Evolutionary conservation across 2,888 invertebrate genomes (phyloP), one percentile per base, ranked within the genome.

Genomic region (Girardia tigrina): DNA sequence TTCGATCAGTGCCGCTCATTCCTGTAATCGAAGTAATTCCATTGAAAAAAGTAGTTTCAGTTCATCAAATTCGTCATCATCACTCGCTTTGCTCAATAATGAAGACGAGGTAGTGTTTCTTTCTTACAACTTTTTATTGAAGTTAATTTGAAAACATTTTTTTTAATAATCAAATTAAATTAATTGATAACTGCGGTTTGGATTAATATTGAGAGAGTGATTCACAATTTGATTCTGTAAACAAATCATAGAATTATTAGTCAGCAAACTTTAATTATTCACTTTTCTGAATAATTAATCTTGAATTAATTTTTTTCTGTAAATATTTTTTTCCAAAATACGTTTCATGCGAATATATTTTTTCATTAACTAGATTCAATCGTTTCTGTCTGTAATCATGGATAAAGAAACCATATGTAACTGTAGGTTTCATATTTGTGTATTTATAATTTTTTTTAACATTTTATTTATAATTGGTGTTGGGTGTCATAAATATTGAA

Each of bases 91-190:
- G 56, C 56, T 56, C 56, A 56, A 56, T 56, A 56, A 56, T 56
- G 56, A 56, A 56, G 56, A 56, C n/a, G 56, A 56, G 56, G 56
- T 56, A 56, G n/a, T n/a, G n/a, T n/a, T n/a, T n/a, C n/a, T n/a
- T n/a, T n/a, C n/a, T n/a, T n/a, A n/a, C n/a, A n/a, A n/a, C n/a
- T n/a, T n/a, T n/a, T n/a, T n/a, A n/a, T n/a, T n/a, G n/a, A n/a
- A n/a, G n/a, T n/a, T n/a, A n/a, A n/a, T n/a, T n/a, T n/a, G n/a
- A n/a, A n/a, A n/a, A n/a, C n/a, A n/a, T n/a, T n/a, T n/a, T n/a
- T n/a, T n/a, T n/a, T n/a, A n/a, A n/a, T n/a, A n/a, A n/a, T n/a
- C n/a, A n/a, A n/a, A n/a, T n/a, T n/a, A n/a, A n/a, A n/a, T n/a
- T n/a, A n/a, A n/a, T n/a, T n/a, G n/a, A n/a, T n/a, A n/a, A n/a